These are phyloP conservation scores for Drosophila arizonae DNA, from an alignment of 1,140 invertebrate species.

Conservation along the genomic window DNA sequence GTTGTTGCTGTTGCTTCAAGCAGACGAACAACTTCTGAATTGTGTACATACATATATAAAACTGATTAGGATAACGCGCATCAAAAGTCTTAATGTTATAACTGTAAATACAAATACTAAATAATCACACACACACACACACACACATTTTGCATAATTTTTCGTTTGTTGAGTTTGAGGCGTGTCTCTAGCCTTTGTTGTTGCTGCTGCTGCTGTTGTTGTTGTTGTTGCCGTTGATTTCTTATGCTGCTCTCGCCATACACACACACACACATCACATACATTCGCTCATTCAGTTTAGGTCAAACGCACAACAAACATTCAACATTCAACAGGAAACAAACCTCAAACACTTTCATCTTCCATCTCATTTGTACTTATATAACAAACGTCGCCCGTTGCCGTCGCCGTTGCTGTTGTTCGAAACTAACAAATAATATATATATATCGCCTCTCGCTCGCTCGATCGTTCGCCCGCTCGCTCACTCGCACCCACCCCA, in stretches of 20 bases:
- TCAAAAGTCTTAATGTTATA: neutral
- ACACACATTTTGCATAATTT: neutral
- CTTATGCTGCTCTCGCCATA: constrained; percentile 36
- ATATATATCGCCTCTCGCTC: constrained; percentile 13
- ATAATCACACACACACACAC: constrained; percentile 22
- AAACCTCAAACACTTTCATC: neutral
- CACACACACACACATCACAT: constrained; percentile 19
- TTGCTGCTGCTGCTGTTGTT: constrained; percentile 23
- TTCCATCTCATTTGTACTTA: constrained; percentile 7
- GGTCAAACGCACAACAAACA: neutral
- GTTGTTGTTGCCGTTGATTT: constrained; percentile 50
- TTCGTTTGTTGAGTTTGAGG: constrained; percentile 2
- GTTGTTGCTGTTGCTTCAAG: neutral
- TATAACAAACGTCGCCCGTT: constrained; percentile 27
- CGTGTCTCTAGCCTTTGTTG: constrained; percentile 21
- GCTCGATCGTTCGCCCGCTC: constrained; percentile 9
- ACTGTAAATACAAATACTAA: constrained; percentile 34
- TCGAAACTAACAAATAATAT: constrained; percentile 20
- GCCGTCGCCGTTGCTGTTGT: constrained; percentile 34
- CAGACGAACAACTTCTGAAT: neutral
- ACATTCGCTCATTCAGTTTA: constrained; percentile 21
- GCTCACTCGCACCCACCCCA: constrained; percentile 38
- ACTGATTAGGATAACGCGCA: too few species aligned
- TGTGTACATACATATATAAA: too few species aligned
- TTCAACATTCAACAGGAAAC: too few species aligned